Conservation (phyloP, 2,797 vertebrate genomes). For the Sebastes variabilis region DNA sequence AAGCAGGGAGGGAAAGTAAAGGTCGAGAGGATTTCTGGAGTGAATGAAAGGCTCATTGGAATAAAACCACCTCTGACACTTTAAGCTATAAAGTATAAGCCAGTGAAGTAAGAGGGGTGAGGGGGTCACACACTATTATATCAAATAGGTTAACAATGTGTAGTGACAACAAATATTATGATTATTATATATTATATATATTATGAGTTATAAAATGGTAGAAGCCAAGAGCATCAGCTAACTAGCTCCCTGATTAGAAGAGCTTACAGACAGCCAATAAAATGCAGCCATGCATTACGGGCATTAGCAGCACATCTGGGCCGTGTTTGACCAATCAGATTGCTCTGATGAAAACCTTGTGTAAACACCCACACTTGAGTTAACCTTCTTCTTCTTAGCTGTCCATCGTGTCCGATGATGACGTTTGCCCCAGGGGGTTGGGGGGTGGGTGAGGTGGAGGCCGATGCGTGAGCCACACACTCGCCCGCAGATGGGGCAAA, state of each 20-base stretch:
- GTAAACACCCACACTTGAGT: background rate
- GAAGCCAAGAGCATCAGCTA: background rate
- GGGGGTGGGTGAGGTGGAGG: too few relatives aligned
- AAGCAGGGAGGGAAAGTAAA: background rate
- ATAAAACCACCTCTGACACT: constrained; percentile 24
- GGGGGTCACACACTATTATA: background rate
- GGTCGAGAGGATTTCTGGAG: constrained; percentile 9
- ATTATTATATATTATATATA: too few relatives aligned
- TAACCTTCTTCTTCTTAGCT: background rate
- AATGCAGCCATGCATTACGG: background rate
- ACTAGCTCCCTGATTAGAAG: background rate
- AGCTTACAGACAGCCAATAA: constrained; percentile 5
- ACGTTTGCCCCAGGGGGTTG: too few relatives aligned
- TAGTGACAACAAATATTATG: background rate
- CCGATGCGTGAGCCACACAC: too few relatives aligned
- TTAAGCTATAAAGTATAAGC: constrained; percentile 21
- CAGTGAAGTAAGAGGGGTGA: background rate
- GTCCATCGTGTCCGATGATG: too few relatives aligned
- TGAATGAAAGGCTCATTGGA: constrained; percentile 11
- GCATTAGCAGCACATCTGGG: constrained; percentile 31
- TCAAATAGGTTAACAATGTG: background rate
- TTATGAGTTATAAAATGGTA: background rate
- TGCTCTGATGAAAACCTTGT: background rate
- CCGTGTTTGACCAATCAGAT: constrained; percentile 1
- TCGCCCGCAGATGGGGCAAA: too few relatives aligned